Conservation (phyloP, 2,113 vertebrate genomes). For the Xenopus borealis region DNA sequence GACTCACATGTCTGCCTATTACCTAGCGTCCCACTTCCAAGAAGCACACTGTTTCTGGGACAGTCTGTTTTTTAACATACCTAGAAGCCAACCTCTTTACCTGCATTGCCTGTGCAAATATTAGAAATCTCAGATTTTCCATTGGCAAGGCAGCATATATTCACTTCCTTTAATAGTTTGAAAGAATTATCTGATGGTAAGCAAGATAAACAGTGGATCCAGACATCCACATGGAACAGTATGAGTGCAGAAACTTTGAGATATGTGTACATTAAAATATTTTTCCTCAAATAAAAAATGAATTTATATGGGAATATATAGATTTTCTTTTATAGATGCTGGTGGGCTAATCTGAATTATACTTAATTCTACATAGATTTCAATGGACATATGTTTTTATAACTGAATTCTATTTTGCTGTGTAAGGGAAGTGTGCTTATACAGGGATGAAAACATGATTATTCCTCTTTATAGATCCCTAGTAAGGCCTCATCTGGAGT, state of each 20-base stretch:
- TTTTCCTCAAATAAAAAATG: background rate
- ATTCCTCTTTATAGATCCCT: no score
- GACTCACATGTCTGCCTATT: conserved; percentile 42
- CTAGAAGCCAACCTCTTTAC: background rate
- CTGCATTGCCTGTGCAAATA: conserved; percentile 6
- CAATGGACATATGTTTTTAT: no score
- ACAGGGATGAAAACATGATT: no score
- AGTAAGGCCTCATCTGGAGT: no score
- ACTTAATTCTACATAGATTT: no score
- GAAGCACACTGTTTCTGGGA: background rate
- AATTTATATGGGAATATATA: no score
- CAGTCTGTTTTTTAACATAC: background rate
- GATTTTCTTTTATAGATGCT: no score
- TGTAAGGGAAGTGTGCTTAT: no score
- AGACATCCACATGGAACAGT: conserved; percentile 10
- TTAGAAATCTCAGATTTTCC: background rate
- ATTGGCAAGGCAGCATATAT: background rate
- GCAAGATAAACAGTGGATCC: background rate
- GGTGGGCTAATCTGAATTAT: no score
- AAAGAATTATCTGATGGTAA: conserved; percentile 21
- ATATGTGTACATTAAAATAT: background rate
- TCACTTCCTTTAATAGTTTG: conserved; percentile 35
- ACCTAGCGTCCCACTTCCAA: rapidly evolving
- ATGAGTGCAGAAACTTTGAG: background rate
- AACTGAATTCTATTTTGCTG: no score